Evolutionary conservation across 2,113 vertebrate genomes (phyloP).

Genomic region (Sylvicapra grimmia): DNA sequence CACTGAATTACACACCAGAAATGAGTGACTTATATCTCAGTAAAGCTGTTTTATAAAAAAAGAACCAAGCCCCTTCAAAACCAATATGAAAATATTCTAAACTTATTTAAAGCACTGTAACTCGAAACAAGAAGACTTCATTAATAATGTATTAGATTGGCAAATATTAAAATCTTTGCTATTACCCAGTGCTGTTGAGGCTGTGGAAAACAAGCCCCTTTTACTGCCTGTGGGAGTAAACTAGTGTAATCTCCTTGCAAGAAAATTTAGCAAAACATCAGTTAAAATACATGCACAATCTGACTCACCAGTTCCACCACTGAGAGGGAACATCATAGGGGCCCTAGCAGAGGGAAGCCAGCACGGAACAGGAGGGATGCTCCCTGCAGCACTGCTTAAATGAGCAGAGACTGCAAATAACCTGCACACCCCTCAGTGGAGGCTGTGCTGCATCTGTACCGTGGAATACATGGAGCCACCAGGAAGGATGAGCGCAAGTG

Average conservation of each 20-base stretch:
- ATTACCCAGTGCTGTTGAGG: not conserved
- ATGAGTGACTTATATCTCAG: not conserved
- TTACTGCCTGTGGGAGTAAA: not conserved
- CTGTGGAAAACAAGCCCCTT: not conserved
- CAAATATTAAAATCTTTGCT: not conserved
- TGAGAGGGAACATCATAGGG: not conserved
- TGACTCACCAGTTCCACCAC: not conserved
- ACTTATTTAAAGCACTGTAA: not conserved
- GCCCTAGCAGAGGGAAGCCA: too few species aligned
- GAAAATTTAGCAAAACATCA: not conserved
- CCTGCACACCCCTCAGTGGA: accelerated
- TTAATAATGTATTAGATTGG: not conserved
- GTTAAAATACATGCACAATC: not conserved
- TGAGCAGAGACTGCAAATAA: not conserved
- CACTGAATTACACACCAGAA: not conserved
- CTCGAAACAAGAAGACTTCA: not conserved
- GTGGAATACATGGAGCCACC: not conserved
- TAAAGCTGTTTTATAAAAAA: not conserved
- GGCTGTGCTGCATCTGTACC: not conserved
- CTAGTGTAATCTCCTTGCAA: not conserved
- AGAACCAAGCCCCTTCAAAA: not conserved
- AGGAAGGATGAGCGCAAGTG: not conserved
- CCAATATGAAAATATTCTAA: not conserved
- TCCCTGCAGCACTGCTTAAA: not conserved
- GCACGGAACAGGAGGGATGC: too few species aligned